Evolutionary conservation across 64 coral and sea anemone species (phyloP).

Genomic region (Montipora cactus): DNA sequence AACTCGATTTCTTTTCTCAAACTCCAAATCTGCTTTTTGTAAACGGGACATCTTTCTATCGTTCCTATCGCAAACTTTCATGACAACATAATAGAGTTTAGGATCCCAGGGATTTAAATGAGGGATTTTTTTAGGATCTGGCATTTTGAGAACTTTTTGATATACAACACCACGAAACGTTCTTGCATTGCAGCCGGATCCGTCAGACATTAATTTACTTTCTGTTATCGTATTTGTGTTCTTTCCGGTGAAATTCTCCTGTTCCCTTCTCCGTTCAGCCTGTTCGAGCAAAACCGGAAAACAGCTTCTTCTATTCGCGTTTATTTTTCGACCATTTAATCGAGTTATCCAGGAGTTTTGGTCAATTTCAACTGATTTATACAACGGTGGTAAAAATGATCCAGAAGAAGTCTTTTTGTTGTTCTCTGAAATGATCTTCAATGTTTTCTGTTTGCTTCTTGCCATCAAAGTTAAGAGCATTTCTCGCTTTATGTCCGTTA

Average conservation of each 20-base stretch:
- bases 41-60: background rate
- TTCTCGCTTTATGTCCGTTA: conserved; percentile 11
- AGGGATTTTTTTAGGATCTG: conserved; percentile 27
- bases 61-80: conserved; percentile 25
- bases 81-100: conserved; percentile 42
- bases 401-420: conserved; percentile 31
- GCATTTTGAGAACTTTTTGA: conserved; percentile 43
- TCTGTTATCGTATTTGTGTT: background rate
- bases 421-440: conserved; percentile 41
- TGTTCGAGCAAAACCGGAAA: conserved; percentile 70
- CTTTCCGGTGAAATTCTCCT: background rate
- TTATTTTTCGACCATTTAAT: conserved; percentile 57
- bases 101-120: conserved; percentile 27
- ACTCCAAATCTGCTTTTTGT: background rate
- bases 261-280: background rate
- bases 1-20: conserved; percentile 46
- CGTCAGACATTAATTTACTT: background rate
- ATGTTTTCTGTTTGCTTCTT: conserved; percentile 37
- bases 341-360: conserved; percentile 13
- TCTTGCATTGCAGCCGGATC: background rate
- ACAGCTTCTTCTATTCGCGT: conserved; percentile 37
- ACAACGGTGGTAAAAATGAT: background rate
- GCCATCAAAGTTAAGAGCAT: conserved; percentile 27
- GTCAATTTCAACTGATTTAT: background rate
- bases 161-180: conserved; percentile 16